Evolutionary conservation across 1,140 invertebrate species (phyloP).

Genomic region (Nylanderia fulva): DNA sequence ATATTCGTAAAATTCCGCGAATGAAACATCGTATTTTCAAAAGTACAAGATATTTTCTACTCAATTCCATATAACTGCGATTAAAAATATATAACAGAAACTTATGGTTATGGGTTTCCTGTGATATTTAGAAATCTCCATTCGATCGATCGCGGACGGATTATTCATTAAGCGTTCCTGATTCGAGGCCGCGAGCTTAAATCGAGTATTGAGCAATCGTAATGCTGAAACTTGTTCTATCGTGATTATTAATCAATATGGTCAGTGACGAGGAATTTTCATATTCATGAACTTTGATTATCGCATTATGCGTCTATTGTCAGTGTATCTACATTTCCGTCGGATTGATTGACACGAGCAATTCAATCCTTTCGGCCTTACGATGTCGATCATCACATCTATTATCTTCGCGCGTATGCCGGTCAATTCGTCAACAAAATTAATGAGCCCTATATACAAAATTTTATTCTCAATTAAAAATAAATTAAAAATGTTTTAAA

Average conservation of each 20-base stretch:
- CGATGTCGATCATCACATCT: neutral
- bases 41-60: neutral
- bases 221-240: constrained; percentile 32
- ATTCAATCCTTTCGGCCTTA: neutral
- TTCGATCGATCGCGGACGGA: constrained; percentile 19
- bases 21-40: neutral
- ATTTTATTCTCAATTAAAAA: constrained; percentile 1
- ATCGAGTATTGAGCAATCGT: constrained; percentile 23
- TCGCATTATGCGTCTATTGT: constrained; percentile 20
- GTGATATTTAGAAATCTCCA: constrained; percentile 6
- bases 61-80: neutral
- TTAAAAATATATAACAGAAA: neutral
- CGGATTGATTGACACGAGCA: neutral
- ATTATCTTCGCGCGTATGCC: neutral
- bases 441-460: neutral
- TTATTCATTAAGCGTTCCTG: constrained; percentile 7
- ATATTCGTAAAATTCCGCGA: neutral
- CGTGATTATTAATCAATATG: constrained; percentile 51
- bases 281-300: constrained; percentile 46
- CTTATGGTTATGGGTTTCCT: constrained; percentile 6
- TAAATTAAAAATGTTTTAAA: neutral
- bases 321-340: constrained; percentile 5
- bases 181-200: constrained; percentile 15
- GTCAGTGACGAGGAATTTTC: constrained; percentile 42
- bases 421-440: neutral